Percentiles rank a stretch among this genome's conserved stretches.
Conservation (phyloP, 2,888 invertebrate genomes). For the Caenorhabditis sp. region DNA sequence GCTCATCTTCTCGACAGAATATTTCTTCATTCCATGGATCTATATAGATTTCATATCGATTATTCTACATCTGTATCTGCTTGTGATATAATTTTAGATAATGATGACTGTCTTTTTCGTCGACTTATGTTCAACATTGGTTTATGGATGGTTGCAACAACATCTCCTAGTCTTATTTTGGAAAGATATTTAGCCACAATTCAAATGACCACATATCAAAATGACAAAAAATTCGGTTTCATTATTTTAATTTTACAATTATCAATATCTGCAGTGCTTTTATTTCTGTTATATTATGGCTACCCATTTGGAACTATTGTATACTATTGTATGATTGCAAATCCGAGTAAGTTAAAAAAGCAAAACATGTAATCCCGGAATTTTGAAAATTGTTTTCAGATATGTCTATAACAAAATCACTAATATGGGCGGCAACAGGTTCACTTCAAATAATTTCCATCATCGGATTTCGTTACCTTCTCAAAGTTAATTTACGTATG, state of each 20-base stretch:
- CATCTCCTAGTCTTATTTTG: neutral
- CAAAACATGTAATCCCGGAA: neutral
- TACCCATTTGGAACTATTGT: neutral
- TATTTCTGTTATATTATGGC: neutral
- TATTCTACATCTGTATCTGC: neutral
- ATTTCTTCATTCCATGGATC: neutral
- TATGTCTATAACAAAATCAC: neutral
- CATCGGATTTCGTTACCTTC: neutral
- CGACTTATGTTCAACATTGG: neutral
- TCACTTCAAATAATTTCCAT: neutral
- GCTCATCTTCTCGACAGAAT: neutral
- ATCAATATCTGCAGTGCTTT: neutral
- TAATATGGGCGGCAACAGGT: neutral
- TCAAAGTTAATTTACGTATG: neutral
- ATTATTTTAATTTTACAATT: neutral
- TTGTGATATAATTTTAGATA: neutral
- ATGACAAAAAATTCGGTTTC: neutral
- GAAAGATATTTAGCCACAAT: neutral
- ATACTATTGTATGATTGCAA: neutral
- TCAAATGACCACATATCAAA: neutral
- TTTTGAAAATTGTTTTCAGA: neutral
- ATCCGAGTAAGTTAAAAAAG: neutral
- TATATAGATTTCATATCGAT: neutral
- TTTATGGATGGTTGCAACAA: neutral
- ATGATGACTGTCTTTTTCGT: neutral